These are phyloP conservation scores for Heliconius aoede DNA, from an alignment of 2,888 invertebrate genomes.

Conservation along the genomic window DNA sequence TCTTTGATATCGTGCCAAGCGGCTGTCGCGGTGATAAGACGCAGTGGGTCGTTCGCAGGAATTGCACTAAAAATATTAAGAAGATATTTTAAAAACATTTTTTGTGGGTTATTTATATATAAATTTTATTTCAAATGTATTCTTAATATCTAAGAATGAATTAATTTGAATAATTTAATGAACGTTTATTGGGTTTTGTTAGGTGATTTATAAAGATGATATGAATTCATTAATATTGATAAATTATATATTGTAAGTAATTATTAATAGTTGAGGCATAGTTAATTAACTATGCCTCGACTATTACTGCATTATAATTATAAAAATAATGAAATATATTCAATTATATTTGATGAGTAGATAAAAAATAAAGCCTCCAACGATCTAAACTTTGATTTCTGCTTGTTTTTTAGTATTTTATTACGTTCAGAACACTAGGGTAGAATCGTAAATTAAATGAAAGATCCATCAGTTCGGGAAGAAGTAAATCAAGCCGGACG, in stretches of 20 bases:
- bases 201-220: neutral
- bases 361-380: slow-evolving; percentile 30
- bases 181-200: neutral
- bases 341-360: slow-evolving; percentile 3
- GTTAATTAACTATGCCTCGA: neutral
- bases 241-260: neutral
- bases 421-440: slow-evolving; percentile 77
- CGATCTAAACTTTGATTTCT: slow-evolving; percentile 65
- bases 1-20: slow-evolving; percentile 75
- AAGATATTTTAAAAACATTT: slow-evolving; percentile 33
- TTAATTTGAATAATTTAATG: slow-evolving; percentile 2
- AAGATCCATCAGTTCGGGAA: slow-evolving; percentile 83
- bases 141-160: neutral
- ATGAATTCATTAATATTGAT: neutral
- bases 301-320: neutral
- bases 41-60: slow-evolving; percentile 62
- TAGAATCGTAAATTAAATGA: slow-evolving; percentile 81
- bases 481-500: slow-evolving; percentile 83
- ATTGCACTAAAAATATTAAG: slow-evolving; percentile 64
- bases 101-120: slow-evolving; percentile 14
- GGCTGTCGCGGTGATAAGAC: slow-evolving; percentile 61
- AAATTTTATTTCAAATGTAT: slow-evolving; percentile 11
- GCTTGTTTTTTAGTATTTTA: slow-evolving; percentile 80
- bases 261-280: no score
- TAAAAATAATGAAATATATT: slow-evolving; percentile 1